Base-by-base conservation (phyloP, 2,888 invertebrate genomes). In the Sicus ferrugineus region DNA sequence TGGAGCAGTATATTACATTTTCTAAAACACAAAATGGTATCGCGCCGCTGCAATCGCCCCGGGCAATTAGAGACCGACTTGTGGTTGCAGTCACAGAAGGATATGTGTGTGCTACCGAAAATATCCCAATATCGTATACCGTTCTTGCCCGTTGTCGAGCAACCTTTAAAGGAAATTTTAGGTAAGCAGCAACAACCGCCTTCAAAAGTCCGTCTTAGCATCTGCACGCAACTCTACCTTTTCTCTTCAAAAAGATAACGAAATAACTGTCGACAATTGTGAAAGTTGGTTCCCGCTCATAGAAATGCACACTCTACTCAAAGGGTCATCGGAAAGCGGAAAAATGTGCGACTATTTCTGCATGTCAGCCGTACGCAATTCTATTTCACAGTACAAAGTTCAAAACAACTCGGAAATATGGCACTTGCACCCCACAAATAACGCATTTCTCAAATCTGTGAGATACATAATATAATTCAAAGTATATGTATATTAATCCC, bases 231-330 rank as follows among this genome's bases (percentile, higher is more conserved):
- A 54, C 19, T 21, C 30, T 48, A 28, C 56, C 75, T 5, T 4
- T 64, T 75, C 4, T 14, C 6, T 2, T 54, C 16, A 1, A 23
- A 54, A 56, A 84, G 86, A 81, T 61, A 78, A 79, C 58, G 86
- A 86, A 72, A 70, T 86, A 0, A 80, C 78, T 72, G 81, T 85
- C n/a, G 84, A 83, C 56, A 85, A 83, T 67, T 86, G 85, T 42
- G 81, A 83, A 65, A 83, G 81, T 66, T 86, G 85, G 85, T 85
- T 85, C 70, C 84, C 86, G 2, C 76, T 86, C 19, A 84, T 86
- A 62, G 78, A 84, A 66, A 79, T 85, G 77, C 81, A 83, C 69
- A 80, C 80, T 7, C 73, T 79, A 5, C 75, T 85, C 0, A 81
- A 83, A 58, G 79, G 81, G 6, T 77, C 81, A 16, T 76, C 74